Evolutionary conservation across 2,888 invertebrate genomes (phyloP).

Genomic region (Calameuta pallipes): DNA sequence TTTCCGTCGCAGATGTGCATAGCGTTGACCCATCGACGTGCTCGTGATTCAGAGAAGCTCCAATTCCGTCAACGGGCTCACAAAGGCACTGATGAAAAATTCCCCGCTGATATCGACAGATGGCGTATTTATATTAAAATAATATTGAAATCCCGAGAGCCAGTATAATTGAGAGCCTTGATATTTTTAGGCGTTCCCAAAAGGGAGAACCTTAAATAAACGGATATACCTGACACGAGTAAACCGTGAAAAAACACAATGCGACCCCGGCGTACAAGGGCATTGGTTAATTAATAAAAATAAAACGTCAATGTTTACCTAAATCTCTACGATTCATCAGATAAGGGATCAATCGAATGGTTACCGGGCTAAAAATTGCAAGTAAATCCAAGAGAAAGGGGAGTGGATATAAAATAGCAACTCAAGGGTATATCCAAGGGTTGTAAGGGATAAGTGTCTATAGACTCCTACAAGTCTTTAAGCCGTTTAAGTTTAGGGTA

Average conservation of each 20-base stretch:
- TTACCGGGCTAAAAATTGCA: not conserved
- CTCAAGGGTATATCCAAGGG: not conserved
- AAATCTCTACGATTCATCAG: not conserved
- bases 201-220: not conserved
- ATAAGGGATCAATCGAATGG: not conserved
- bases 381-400: not conserved
- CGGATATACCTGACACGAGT: not conserved
- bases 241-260: not conserved
- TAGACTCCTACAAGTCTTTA: not conserved
- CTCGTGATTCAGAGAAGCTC: not conserved
- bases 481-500: not conserved
- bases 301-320: not conserved
- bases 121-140: slow-evolving; percentile 21
- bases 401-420: not conserved
- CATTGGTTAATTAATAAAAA: not conserved
- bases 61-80: not conserved
- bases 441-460: not conserved
- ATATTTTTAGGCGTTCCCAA: not conserved
- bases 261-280: not conserved
- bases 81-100: not conserved
- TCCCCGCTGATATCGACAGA: not conserved
- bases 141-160: slow-evolving; percentile 17
- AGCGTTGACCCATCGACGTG: not conserved
- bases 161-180: slow-evolving; percentile 12
- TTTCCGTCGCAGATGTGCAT: not conserved